phyloP scores from a whole-genome alignment of 1,140 invertebrate genomes.

The Drosophila pseudoananassae region DNA sequence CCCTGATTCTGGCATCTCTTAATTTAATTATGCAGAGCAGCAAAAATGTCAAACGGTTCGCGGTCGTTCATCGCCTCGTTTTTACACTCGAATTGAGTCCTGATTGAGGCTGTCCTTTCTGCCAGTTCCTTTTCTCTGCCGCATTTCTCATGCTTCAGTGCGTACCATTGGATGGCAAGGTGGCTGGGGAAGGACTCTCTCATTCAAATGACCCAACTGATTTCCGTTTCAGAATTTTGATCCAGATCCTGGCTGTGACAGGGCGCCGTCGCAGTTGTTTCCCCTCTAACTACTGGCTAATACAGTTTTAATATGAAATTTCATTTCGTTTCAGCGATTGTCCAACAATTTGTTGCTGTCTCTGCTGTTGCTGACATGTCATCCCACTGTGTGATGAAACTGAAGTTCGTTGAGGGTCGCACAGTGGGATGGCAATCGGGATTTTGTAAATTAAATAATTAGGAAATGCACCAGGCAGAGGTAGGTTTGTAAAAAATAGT shows the following conservation, averaged over 20 bases:
- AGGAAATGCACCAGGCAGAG: not conserved
- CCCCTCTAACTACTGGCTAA: slow-evolving; percentile 34
- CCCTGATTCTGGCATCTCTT: slow-evolving; percentile 47
- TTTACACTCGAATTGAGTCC: slow-evolving; percentile 79
- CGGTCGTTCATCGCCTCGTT: slow-evolving; percentile 56
- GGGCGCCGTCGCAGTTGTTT: slow-evolving; percentile 33
- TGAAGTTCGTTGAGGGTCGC: slow-evolving; percentile 39
- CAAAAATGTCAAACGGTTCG: slow-evolving; percentile 71
- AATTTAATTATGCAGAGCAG: slow-evolving; percentile 77
- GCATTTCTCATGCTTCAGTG: slow-evolving; percentile 74
- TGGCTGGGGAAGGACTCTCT: slow-evolving; percentile 17
- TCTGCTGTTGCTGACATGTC: slow-evolving; percentile 62
- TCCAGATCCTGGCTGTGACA: slow-evolving; percentile 71
- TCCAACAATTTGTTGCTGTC: slow-evolving; percentile 54
- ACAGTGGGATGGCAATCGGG: slow-evolving; percentile 36
- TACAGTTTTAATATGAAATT: slow-evolving; percentile 77
- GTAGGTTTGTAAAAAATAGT: not conserved
- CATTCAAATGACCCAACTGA: slow-evolving; percentile 76
- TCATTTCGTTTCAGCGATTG: slow-evolving; percentile 58
- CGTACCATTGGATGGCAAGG: slow-evolving; percentile 61
- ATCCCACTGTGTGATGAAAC: slow-evolving; percentile 31
- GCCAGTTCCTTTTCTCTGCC: not conserved
- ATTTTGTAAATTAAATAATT: not conserved
- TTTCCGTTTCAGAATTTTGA: slow-evolving; percentile 27
- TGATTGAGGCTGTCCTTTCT: slow-evolving; percentile 44